A percentile compares a stretch with the other conserved stretches of the same genome.
These are phyloP conservation scores for Molothrus aeneus DNA, from an alignment of 2,797 vertebrate genomes.

Conservation along the genomic window DNA sequence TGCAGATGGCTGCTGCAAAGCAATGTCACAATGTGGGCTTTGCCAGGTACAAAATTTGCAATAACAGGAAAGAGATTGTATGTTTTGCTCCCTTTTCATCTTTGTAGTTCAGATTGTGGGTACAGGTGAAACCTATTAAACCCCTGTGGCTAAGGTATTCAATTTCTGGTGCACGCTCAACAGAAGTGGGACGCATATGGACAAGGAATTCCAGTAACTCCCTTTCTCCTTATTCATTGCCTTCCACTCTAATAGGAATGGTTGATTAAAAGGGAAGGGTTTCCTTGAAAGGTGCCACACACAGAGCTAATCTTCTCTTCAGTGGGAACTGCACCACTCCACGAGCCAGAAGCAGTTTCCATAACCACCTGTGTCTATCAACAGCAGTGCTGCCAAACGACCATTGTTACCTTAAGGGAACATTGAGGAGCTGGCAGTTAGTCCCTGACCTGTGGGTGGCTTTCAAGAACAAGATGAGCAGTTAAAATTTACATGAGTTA, in stretches of 20 bases:
- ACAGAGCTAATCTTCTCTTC: background rate
- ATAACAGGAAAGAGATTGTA: slow-evolving; percentile 33
- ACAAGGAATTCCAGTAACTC: slow-evolving; percentile 36
- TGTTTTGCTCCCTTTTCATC: slow-evolving; percentile 36
- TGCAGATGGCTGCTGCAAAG: background rate
- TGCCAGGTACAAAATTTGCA: slow-evolving; percentile 44
- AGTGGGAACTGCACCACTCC: background rate
- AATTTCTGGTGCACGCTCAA: background rate
- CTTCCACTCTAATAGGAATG: background rate
- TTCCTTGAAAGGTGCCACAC: slow-evolving; percentile 10
- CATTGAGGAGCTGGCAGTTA: background rate
- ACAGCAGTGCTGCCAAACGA: background rate
- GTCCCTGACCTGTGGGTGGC: background rate
- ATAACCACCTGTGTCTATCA: background rate
- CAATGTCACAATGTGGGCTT: background rate
- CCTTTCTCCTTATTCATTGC: background rate
- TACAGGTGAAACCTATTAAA: slow-evolving; percentile 56
- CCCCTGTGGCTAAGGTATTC: slow-evolving; percentile 19
- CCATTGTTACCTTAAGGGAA: background rate
- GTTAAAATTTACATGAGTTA: background rate
- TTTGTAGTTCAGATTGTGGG: background rate
- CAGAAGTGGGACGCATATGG: slow-evolving; percentile 1
- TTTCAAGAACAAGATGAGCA: background rate
- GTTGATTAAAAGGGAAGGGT: background rate
- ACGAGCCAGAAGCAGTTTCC: background rate